Base-by-base conservation (phyloP, 2,113 vertebrate genomes). In the Saccopteryx leptura region DNA sequence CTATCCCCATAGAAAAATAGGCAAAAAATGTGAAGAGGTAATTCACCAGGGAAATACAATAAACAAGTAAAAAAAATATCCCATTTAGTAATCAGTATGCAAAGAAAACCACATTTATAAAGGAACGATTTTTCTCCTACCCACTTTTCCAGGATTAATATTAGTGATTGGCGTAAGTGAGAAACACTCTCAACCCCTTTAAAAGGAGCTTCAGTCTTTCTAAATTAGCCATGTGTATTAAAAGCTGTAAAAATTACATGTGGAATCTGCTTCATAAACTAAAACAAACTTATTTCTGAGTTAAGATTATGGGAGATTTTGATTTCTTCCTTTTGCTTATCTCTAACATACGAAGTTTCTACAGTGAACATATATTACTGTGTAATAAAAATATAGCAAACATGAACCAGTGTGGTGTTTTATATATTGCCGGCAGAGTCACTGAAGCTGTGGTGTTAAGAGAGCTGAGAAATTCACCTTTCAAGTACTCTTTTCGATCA, bases 291-390 rank as follows among this genome's bases (percentile, higher is more conserved):
- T 96, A 90, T 80, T 88, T 85, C 58, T 93, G 9, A 17, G 28
- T 83, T 88, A 75, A 31, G 24, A 65, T 81, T 78, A 78, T 91
- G 26, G 33, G 6, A 79, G 28, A 68, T 66, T 91, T 88, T 90
- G 23, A 75, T 80, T 93, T 95, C 23, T 89, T 92, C 18, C 14
- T 78, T 91, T 96, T 91, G 46, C 21, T 95, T 95, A 61, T 83
- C 60, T 83, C 14, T 78, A 61, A n/a, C 28, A 28, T 33, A 66
- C 58, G 39, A 89, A 60, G 31, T 93, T 93, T 91, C 66, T 85
- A 56, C 31, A 93, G 7, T 46, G 52, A 76, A 31, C 23, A 65
- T 74, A 10, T 83, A 83, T 79, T 52, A 31, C 17, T 56, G 0
- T 54, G 2, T 78, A 93, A 91, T 83, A 88, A 96, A 97, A 90